Conservation (phyloP, 1,140 invertebrate species). For the Scaptomyza hsui region DNA sequence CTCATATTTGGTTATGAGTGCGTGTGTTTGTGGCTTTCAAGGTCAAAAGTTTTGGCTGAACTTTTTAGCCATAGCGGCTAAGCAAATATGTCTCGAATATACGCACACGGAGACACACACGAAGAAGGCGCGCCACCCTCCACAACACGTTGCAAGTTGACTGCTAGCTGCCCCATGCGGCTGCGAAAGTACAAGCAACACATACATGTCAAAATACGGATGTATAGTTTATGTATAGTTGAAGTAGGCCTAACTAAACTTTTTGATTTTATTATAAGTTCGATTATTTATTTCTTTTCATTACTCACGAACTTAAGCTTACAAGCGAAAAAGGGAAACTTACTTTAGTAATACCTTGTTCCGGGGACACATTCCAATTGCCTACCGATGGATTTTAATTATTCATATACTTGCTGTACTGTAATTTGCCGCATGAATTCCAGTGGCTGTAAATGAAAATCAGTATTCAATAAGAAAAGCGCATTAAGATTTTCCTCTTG, state of each 20-base stretch:
- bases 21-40: conserved; percentile 47
- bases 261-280: too few species aligned
- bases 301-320: too few species aligned
- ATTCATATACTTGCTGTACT: conserved; percentile 24
- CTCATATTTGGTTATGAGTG: not conserved
- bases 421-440: conserved; percentile 39
- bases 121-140: too few species aligned
- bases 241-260: too few species aligned
- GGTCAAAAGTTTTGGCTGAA: conserved; percentile 64
- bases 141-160: conserved; percentile 20
- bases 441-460: conserved; percentile 28
- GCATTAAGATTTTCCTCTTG: conserved; percentile 43
- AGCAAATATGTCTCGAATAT: conserved; percentile 51
- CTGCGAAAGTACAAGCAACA: not conserved
- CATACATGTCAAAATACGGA: too few species aligned
- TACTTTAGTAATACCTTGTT: too few species aligned
- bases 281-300: too few species aligned
- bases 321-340: too few species aligned
- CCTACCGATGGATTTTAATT: conserved; percentile 24
- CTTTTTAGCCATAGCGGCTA: conserved; percentile 56
- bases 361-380: conserved; percentile 9
- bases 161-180: conserved; percentile 22
- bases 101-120: conserved; percentile 28
- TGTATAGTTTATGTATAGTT: too few species aligned
- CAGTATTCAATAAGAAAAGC: conserved; percentile 42